Evolutionary conservation across 30 jellyfish, hydroid and myxozoan species (phyloP), one percentile per base, ranked within the genome.

Genomic region (Cassiopea andromeda): DNA sequence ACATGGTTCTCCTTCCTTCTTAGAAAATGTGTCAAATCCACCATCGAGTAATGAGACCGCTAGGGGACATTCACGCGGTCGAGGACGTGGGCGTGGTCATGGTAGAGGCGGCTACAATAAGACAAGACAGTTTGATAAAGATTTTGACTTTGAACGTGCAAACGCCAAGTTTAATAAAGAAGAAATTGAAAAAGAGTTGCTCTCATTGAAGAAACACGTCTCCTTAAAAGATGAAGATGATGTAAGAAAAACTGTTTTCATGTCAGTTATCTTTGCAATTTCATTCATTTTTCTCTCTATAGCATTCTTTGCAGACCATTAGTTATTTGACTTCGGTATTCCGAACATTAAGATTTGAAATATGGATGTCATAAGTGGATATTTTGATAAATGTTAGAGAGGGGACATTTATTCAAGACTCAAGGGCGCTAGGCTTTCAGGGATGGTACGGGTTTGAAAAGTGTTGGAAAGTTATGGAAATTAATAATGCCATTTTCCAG

Each of bases 151-250:
- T 84, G 98, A 96, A 73, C 87, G 96, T 46, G 92, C 99, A 19
- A 96, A 96, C 84, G 99, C 99, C 43, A 96, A 96, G 61, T 96
- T 96, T 78, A 92, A 96, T 86, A 96, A 96, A 67, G 99, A 96
- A 76, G 99, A 96, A 73, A 88, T 96, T 44, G 98, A 92, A 48
- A 89, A 85, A 78, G 99, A 96, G 59, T 78, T 96, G 61, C 93
- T 96, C 8, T 91, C 93, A 19, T 72, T 96, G 75, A 92, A 92
- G 74, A 96, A 96, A 78, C 77, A 84, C 18, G 87, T 85, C 17
- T 48, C 87, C 1, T 89, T 96, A 47, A 91, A 91, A 80, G 94
- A 91, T 71, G 94, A 94, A 70, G 98, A 93, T 84, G 98, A 93
- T 68, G 98, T 87, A 78, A 17, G 94, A 61, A n/a, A 1, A n/a